Base-by-base conservation (phyloP, 2,888 invertebrate species). In the Cremastinae sp. region DNA sequence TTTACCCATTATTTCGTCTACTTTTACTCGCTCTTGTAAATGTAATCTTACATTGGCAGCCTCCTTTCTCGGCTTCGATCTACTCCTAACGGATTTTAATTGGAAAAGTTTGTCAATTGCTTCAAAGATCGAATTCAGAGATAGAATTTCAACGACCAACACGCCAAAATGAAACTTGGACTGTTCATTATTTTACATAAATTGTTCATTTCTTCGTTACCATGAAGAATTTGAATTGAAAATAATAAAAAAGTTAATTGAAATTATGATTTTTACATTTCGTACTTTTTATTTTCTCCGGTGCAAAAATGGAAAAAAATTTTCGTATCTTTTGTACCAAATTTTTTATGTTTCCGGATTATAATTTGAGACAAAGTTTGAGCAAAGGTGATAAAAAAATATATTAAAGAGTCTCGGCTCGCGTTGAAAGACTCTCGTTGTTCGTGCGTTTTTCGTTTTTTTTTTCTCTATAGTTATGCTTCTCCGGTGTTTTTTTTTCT, bases 391-490 rank as follows among this genome's bases (percentile, higher is more conserved):
- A 51, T 5, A 56, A 22, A 16, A 47, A 51, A 14, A 53, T 41
- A 20, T 20, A 47, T 39, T 22, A 37, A 20, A 41, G 28, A 28
- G 5, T 2, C 2, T 28, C 5, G 5, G n/a, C n/a, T 28, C 5
- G 5, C 5, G 5, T 28, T 3, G 2, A 28, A 28, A 28, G 28
- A 28, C 2, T 28, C 28, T 28, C 28, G 28, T 28, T 28, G 28
- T 28, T 16, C 43, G 61, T 37, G 9, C 53, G 20, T 35, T 41
- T 69, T 73, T 68, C 75, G 75, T 70, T 78, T 75, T 59, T 76
- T 65, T 55, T 58, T 55, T 77, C 58, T 61, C 64, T 59, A 18
- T 16, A 74, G 74, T 78, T 69, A 74, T 74, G 61, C 53, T 49
- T 22, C 12, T 51, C 51, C 28, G 2, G 2, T 28, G 5, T 28